Percentiles rank a stretch among this genome's conserved stretches.
These are phyloP conservation scores for Doris montereyensis DNA, from an alignment of 2,888 invertebrate genomes.

Conservation along the genomic window DNA sequence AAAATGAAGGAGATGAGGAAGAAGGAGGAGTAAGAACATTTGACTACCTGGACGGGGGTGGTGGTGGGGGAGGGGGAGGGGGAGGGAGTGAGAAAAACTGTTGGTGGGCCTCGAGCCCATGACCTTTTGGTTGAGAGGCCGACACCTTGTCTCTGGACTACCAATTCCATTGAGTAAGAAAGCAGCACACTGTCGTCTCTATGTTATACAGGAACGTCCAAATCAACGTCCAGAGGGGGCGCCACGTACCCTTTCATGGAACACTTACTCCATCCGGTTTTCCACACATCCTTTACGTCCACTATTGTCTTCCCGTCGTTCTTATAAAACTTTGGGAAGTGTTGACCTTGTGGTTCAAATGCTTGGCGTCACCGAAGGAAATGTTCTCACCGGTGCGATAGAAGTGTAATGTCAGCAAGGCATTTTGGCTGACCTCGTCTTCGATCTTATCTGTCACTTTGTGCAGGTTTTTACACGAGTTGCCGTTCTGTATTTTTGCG, in stretches of 20 bases:
- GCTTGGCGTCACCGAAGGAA: not conserved
- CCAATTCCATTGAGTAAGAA: too few species aligned
- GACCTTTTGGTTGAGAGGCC: too few species aligned
- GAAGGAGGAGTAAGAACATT: conserved; percentile 23
- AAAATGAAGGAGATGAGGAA: too few species aligned
- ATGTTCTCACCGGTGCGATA: conserved; percentile 48
- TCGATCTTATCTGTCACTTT: conserved; percentile 26
- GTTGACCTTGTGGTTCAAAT: conserved; percentile 15
- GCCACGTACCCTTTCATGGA: conserved; percentile 58
- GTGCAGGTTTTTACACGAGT: not conserved
- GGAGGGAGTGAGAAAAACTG: too few species aligned
- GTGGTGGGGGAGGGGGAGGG: too few species aligned
- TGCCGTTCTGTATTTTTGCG: conserved; percentile 38
- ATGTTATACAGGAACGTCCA: too few species aligned
- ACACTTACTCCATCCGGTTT: conserved; percentile 62
- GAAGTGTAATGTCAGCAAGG: conserved; percentile 52
- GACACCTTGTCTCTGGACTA: too few species aligned
- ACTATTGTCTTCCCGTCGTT: conserved; percentile 45
- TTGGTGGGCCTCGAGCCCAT: too few species aligned
- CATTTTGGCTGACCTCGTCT: conserved; percentile 32
- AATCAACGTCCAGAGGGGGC: conserved; percentile 49
- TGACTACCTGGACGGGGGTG: too few species aligned
- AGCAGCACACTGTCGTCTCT: too few species aligned
- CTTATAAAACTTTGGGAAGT: conserved; percentile 32
- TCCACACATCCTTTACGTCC: conserved; percentile 59